Evolutionary conservation across 2,113 vertebrate species (phyloP).

Genomic region (Apaloderma vittatum): DNA sequence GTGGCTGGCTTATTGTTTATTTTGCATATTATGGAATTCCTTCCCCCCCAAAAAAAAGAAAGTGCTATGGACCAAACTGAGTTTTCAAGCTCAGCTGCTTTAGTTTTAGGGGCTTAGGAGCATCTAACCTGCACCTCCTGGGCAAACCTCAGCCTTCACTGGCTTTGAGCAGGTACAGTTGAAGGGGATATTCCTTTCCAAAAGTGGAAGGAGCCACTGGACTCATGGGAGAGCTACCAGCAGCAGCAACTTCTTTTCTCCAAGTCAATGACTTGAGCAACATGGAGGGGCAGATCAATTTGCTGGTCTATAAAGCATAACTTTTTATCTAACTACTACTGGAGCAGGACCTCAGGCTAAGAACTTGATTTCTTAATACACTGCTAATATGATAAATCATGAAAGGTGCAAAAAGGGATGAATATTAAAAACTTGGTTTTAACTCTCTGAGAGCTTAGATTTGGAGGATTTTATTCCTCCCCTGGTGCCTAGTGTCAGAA

Average conservation of each 20-base stretch:
- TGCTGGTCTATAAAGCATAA: not conserved
- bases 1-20: not conserved
- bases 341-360: not conserved
- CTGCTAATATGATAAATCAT: not conserved
- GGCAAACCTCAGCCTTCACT: not conserved
- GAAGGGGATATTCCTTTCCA: not conserved
- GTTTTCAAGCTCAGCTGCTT: not conserved
- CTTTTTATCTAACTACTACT: not conserved
- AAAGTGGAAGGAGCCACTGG: not conserved
- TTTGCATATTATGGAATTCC: not conserved
- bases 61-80: not conserved
- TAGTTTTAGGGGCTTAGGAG: not conserved
- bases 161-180: not conserved
- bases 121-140: not conserved
- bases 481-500: not conserved
- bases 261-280: not conserved
- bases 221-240: not conserved
- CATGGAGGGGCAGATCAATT: not conserved
- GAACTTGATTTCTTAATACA: not conserved
- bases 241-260: not conserved
- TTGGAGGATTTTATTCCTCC: not conserved
- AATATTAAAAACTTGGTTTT: not conserved
- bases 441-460: not conserved
- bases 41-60: fast-evolving
- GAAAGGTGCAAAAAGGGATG: not conserved